phyloP scores from a whole-genome alignment of 2,113 vertebrate species.

The Dipodomys stephensi region DNA sequence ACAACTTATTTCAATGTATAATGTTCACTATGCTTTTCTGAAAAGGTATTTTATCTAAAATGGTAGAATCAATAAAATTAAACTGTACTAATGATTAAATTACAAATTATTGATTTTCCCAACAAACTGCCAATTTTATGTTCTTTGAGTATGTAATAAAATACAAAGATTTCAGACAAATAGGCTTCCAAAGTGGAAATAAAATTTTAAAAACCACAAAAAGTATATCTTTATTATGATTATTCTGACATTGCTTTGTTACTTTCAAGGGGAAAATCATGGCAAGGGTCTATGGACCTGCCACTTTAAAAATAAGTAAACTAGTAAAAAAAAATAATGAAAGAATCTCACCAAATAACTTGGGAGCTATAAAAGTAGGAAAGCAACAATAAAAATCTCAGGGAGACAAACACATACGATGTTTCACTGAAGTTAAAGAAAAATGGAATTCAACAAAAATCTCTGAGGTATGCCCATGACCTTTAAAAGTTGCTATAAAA shows the following conservation, averaged over 20 bases:
- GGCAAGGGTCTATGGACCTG: background rate
- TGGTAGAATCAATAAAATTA: background rate
- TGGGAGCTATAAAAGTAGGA: conserved; percentile 58
- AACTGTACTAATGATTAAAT: background rate
- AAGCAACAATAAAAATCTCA: conserved; percentile 53
- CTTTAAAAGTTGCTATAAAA: conserved; percentile 61
- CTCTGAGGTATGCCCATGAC: background rate
- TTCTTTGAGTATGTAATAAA: background rate
- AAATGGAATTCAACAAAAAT: conserved; percentile 54
- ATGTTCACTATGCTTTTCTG: background rate
- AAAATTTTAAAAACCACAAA: background rate
- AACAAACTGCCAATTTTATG: background rate
- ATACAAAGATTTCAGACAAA: conserved; percentile 15
- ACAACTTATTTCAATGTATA: background rate
- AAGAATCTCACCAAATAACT: background rate
- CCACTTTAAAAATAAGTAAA: conserved; percentile 67
- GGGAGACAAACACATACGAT: conserved; percentile 52
- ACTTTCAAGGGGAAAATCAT: conserved; percentile 49
- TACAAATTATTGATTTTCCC: background rate
- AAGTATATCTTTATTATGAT: background rate
- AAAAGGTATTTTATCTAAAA: background rate
- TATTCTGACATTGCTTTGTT: conserved; percentile 39
- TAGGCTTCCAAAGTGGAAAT: conserved; percentile 46
- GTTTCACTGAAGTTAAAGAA: conserved; percentile 36
- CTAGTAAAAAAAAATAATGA: conserved; percentile 67